Base-by-base conservation (phyloP, 2,113 vertebrate species). In the Ardeotis arabs region DNA sequence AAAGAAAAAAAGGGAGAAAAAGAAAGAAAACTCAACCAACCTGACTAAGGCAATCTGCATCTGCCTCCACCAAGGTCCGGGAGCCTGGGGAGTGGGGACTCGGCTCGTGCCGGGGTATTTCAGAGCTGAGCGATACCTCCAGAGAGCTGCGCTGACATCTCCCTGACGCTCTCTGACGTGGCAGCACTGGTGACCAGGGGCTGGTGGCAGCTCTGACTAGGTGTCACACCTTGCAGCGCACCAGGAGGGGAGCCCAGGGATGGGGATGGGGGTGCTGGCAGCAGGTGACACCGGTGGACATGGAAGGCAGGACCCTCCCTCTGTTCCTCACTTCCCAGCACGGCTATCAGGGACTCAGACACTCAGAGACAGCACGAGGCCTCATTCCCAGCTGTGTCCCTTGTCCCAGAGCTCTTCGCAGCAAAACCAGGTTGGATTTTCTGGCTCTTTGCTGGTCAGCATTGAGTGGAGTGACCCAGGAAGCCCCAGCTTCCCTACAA, bases 161-260 rank as follows among this genome's bases (percentile, higher is more conserved):
- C 28, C n/a, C 50, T 6, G 5, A 10, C 31, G 49, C 9, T 44
- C 66, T 60, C 44, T 21, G 44, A 12, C 0, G 0, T 25, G 45
- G 70, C 62, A 79, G 75, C 12, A 3, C 15, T 7, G 49, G 22
- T 73, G 4, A 21, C 53, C 62, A 2, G 9, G 44, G 47, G 56
- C 35, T 49, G 59, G 23, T 44, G 55, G 70, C 67, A 88, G n/a
- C 41, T 91, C 50, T 81, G 80, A 4, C 27, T n/a, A 5, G 0
- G 28, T 50, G 64, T 58, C 64, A 70, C 55, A 64, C 8, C 56
- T 58, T 2, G 1, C 20, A 78, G 20, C 3, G 6, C 66, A 62
- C 14, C 25, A 27, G 2, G 1, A 79, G 16, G 49, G 15, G 47
- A 37, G 7, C 22, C 0, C 0, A 60, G 49, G 35, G 33, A 14